phyloP scores from a whole-genome alignment of 2,888 invertebrate genomes.

The Tipula confusa region DNA sequence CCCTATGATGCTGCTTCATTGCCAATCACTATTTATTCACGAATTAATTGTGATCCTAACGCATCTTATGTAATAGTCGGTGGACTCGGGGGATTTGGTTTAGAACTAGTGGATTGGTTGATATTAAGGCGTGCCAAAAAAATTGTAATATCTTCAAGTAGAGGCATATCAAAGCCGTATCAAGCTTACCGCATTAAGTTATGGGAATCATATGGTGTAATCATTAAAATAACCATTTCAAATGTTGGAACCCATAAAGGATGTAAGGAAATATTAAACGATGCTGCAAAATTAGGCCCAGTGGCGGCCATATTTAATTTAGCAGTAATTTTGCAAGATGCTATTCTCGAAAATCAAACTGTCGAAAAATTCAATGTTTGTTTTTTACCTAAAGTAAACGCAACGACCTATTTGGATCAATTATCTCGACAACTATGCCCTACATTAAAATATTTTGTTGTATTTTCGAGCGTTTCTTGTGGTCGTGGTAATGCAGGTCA shows the following conservation, averaged over 20 bases:
- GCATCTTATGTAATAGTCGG: constrained; percentile 62
- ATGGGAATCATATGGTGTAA: constrained; percentile 52
- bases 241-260: constrained; percentile 69
- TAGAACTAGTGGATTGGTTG: constrained; percentile 85
- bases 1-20: constrained; percentile 39
- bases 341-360: constrained; percentile 72
- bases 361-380: constrained; percentile 63
- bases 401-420: constrained; percentile 82
- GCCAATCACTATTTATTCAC: constrained; percentile 42
- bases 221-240: constrained; percentile 62
- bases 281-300: constrained; percentile 60
- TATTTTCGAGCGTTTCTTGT: background rate
- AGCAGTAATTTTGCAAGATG: constrained; percentile 75
- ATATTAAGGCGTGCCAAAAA: constrained; percentile 74
- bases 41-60: constrained; percentile 43
- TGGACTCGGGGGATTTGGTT: constrained; percentile 88
- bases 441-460: constrained; percentile 66
- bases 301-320: constrained; percentile 86
- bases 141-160: constrained; percentile 73
- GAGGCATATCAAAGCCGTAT: constrained; percentile 76
- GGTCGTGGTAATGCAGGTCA: constrained; percentile 67
- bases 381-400: constrained; percentile 73
- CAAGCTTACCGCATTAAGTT: constrained; percentile 65
- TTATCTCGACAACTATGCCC: constrained; percentile 58
- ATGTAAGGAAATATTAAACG: constrained; percentile 63